Conservation (phyloP, 2,113 vertebrate species). For the Anolis carolinensis region DNA sequence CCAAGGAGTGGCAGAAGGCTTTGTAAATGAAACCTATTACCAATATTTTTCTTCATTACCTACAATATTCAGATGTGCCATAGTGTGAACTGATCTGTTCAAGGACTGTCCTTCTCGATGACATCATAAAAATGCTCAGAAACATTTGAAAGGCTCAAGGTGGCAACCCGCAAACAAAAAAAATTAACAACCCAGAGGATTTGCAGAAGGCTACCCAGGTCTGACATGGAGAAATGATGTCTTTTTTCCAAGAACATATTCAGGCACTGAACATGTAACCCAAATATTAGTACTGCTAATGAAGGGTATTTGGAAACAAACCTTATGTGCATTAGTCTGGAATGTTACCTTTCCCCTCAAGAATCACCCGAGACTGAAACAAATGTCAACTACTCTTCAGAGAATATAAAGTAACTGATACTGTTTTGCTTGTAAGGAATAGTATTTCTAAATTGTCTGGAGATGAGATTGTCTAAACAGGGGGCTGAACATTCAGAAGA, state of each 20-base stretch:
- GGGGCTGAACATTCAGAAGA: background rate
- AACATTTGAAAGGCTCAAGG: constrained; percentile 14
- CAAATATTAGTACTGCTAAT: constrained; percentile 6
- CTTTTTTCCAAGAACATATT: constrained; percentile 37
- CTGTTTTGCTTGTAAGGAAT: background rate
- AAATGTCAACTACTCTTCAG: background rate
- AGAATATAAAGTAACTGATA: background rate
- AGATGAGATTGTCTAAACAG: background rate
- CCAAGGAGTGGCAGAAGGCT: background rate
- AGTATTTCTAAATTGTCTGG: background rate
- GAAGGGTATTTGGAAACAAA: background rate
- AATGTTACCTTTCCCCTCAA: background rate
- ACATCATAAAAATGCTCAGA: constrained; percentile 26
- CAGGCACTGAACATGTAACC: constrained; percentile 17
- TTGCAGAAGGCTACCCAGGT: background rate
- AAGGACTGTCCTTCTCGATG: constrained; percentile 18
- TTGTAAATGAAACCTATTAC: background rate
- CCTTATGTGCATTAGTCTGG: rapidly evolving
- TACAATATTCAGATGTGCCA: background rate
- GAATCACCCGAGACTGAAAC: background rate
- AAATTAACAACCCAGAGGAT: constrained; percentile 21
- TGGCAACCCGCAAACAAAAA: constrained; percentile 29
- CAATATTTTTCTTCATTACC: background rate
- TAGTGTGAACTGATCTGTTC: background rate
- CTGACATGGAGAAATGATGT: constrained; percentile 12